These are phyloP conservation scores for Taphrorychus bicolor DNA, from an alignment of 2,888 invertebrate species.

Conservation along the genomic window DNA sequence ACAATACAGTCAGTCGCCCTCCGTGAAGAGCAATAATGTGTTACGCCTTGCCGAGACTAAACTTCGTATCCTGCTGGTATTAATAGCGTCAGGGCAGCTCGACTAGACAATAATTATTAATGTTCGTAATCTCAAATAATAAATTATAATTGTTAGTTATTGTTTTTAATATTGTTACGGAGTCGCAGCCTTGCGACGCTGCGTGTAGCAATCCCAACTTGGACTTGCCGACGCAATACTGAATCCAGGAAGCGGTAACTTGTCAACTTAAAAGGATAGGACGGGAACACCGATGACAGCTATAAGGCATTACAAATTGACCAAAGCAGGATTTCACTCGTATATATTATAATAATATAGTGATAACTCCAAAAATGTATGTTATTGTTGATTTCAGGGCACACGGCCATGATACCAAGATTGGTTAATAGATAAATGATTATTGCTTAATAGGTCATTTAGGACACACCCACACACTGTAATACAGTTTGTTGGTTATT, in stretches of 20 bases:
- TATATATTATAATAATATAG: background rate
- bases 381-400: background rate
- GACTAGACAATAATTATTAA: background rate
- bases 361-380: background rate
- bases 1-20: background rate
- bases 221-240: background rate
- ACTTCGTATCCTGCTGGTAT: background rate
- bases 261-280: background rate
- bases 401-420: background rate
- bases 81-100: background rate
- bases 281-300: background rate
- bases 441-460: background rate
- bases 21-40: background rate
- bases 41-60: background rate
- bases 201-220: background rate
- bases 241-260: background rate
- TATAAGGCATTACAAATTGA: background rate
- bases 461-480: background rate
- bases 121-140: background rate
- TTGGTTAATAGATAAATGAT: background rate
- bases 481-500: background rate
- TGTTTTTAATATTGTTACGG: background rate
- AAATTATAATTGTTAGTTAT: background rate
- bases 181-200: background rate
- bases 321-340: background rate